Evolutionary conservation across 2,888 invertebrate genomes (phyloP).

Genomic region (Leistus spinibarbis): DNA sequence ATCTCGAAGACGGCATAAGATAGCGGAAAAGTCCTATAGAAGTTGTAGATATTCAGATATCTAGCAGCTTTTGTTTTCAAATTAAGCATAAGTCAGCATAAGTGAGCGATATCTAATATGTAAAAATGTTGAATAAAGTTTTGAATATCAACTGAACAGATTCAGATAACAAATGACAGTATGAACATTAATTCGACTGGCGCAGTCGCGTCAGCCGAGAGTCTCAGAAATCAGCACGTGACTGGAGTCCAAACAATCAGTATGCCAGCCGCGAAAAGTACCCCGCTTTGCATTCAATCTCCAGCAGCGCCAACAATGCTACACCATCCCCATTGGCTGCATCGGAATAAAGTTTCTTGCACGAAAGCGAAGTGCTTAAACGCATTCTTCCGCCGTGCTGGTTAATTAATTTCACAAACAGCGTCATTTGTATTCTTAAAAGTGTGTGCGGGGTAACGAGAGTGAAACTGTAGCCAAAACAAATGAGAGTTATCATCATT

Average conservation of each 20-base stretch:
- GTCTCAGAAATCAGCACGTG: neutral
- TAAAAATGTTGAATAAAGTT: too few species aligned
- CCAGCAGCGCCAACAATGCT: neutral
- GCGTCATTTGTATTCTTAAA: slow-evolving; percentile 33
- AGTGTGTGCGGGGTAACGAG: slow-evolving; percentile 5
- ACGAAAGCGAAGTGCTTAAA: neutral
- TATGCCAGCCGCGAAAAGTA: slow-evolving; percentile 17
- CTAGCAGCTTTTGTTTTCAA: too few species aligned
- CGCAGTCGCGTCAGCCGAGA: neutral
- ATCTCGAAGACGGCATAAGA: too few species aligned
- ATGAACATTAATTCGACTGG: too few species aligned
- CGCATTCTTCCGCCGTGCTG: slow-evolving; percentile 35
- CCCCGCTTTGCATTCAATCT: slow-evolving; percentile 38
- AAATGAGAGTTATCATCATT: slow-evolving; percentile 39
- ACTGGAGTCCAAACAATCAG: slow-evolving; percentile 7
- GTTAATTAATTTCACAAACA: slow-evolving; percentile 40
- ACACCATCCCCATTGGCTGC: too few species aligned
- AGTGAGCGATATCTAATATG: too few species aligned
- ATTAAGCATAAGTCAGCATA: too few species aligned
- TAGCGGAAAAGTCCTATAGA: too few species aligned
- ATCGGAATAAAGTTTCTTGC: neutral
- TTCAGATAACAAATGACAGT: too few species aligned
- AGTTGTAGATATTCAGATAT: too few species aligned
- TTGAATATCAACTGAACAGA: too few species aligned
- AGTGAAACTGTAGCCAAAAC: slow-evolving; percentile 18